Conservation (phyloP, 2,113 vertebrate species). For the Upupa epops region DNA sequence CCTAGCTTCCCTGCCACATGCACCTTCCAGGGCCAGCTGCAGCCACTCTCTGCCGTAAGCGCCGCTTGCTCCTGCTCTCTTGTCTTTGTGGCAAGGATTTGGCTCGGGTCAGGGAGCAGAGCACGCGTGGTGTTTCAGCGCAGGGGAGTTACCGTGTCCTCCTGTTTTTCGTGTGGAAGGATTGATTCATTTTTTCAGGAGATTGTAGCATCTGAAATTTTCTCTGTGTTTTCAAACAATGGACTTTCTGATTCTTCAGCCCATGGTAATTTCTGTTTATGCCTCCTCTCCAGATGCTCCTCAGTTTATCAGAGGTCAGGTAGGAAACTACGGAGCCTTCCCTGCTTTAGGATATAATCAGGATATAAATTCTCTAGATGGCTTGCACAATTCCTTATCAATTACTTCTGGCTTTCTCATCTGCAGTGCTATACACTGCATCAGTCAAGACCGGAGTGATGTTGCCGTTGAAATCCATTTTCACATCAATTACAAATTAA, state of each 20-base stretch:
- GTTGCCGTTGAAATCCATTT: background rate
- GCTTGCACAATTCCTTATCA: background rate
- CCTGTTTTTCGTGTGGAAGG: background rate
- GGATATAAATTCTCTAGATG: background rate
- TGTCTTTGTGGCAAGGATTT: rapidly evolving
- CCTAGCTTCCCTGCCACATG: background rate
- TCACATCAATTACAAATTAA: background rate
- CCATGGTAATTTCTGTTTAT: background rate
- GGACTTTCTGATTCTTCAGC: background rate
- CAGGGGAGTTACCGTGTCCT: rapidly evolving
- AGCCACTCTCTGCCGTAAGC: rapidly evolving
- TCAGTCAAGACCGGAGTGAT: background rate
- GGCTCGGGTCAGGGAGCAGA: background rate
- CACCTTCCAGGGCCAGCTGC: background rate
- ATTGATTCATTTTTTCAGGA: background rate
- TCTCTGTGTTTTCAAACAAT: background rate
- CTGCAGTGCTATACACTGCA: background rate
- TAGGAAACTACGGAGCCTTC: background rate
- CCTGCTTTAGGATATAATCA: background rate
- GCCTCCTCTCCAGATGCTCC: background rate
- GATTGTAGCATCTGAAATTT: background rate
- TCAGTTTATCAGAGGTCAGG: background rate
- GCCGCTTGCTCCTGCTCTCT: rapidly evolving
- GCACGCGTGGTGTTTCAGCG: rapidly evolving
- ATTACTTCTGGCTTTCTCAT: background rate